Base-by-base conservation (phyloP, 2,797 vertebrate genomes). In the Enteromius viviparus region DNA sequence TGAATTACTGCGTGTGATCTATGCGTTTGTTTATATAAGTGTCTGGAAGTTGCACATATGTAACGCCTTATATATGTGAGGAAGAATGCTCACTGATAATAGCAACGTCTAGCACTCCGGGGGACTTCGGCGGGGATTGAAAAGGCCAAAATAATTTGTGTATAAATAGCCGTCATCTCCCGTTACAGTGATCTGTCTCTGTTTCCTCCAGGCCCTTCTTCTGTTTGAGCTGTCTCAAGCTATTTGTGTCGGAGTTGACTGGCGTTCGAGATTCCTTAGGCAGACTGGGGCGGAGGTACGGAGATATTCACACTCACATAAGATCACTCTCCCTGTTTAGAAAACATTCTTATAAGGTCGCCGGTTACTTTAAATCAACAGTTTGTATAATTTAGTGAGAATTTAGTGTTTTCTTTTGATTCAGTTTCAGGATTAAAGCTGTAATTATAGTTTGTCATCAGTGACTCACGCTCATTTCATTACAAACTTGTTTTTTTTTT, bases 111-210 rank as follows among this genome's bases (percentile, higher is more conserved):
- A 84, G 83, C 83, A 87, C 85, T 84, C 87, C 85, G 78, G 80
- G 87, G 87, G 86, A 89, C 85, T 58, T 60, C 87, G 81, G 45
- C 4, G 83, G 29, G 70, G 64, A 60, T 14, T 14, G 21, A 66
- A 37, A 66, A 34, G 70, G 26, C 85, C 81, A 82, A 87, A 93
- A 90, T 94, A 86, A 94, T 91, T 92, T 91, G 90, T 87, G 90
- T 92, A 94, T 92, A 92, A 94, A 94, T 95, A 95, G 92, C 88
- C 83, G 71, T 77, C 85, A 75, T 93, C 92, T 94, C 94, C 87
- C 60, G 82, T 95, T 95, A 92, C 94, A 92, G 86, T 47, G 47
- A 79, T 69, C 70, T 81, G 82, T 90, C 86, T 66, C 1, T 2
- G 34, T 84, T 76, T 87, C 34, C 47, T 66, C 55, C 4, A 15